These are phyloP conservation scores for Drosophila algonquin DNA, from an alignment of 2,888 invertebrate genomes.

Conservation along the genomic window DNA sequence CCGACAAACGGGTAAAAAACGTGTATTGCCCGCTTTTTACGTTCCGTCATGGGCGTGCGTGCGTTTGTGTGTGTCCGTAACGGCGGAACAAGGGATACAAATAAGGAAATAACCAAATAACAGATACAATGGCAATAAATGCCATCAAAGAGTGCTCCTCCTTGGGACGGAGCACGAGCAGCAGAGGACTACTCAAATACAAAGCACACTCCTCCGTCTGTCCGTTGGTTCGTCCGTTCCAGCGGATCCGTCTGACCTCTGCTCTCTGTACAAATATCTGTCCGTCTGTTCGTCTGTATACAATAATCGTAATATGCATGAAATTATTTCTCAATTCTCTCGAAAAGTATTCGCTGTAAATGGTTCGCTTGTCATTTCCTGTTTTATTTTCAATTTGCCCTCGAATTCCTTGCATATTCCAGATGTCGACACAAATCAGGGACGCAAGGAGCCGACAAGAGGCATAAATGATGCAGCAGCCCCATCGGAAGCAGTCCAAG, in stretches of 20 bases:
- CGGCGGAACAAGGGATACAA: constrained; percentile 32
- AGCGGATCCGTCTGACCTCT: neutral
- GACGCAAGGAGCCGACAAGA: constrained; percentile 56
- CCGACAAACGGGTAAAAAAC: constrained; percentile 49
- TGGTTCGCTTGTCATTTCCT: constrained; percentile 77
- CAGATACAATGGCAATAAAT: constrained; percentile 65
- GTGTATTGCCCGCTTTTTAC: constrained; percentile 5
- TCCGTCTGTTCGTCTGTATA: constrained; percentile 51
- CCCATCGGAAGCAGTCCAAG: constrained; percentile 36
- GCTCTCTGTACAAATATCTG: neutral
- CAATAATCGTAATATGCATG: constrained; percentile 63
- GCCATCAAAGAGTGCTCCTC: constrained; percentile 51
- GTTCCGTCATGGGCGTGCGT: neutral
- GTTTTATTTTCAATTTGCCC: constrained; percentile 74
- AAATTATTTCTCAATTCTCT: constrained; percentile 73
- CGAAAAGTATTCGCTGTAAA: constrained; percentile 53
- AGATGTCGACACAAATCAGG: constrained; percentile 81
- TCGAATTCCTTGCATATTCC: constrained; percentile 72
- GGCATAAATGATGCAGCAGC: constrained; percentile 56
- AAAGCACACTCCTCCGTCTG: constrained; percentile 9
- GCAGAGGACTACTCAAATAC: constrained; percentile 16
- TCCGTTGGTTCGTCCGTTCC: constrained; percentile 2
- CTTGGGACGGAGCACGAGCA: neutral
- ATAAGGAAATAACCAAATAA: constrained; percentile 31
- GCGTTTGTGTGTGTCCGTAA: neutral